Evolutionary conservation across 1,140 invertebrate species (phyloP), one percentile per base, ranked within the genome.

Genomic region (Drosophila gunungcola): DNA sequence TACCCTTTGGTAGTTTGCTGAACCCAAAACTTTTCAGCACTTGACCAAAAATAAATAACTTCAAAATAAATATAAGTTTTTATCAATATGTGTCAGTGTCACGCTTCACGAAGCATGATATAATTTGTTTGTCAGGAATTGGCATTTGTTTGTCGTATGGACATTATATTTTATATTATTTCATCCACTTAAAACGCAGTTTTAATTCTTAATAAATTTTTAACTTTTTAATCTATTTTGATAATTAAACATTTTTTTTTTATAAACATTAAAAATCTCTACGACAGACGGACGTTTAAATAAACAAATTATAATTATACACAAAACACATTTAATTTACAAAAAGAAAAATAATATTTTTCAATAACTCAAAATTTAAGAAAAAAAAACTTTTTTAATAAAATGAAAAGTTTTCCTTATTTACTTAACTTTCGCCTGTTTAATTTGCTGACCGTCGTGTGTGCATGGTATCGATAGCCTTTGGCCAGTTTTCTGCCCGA

Each of bases 321-420:
- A 21, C 16, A 21, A 21, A 21, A 21, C 16, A 21, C 16, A 21
- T 21, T 21, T 21, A 21, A 21, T 1, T 21, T 21, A 38, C 9
- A 38, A 38, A 38, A 38, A 38, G 3, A 11, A 10, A 38, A 38
- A 38, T 38, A 11, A 38, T 69, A 21, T 58, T 65, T 74, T 62
- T 73, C 81, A 80, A 82, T 72, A 81, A 81, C 73, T 64, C 63
- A 62, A 45, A 73, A 43, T 48, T 46, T 48, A 32, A 21, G 27
- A 13, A 38, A 55, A 34, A 25, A 38, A 55, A 84, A 84, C 76
- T 85, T 84, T 85, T 80, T 42, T 67, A 64, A 85, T 85, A 65
- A 84, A 80, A 77, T 46, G 34, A 65, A 56, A 63, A 42, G 25
- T 63, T 65, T 73, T 65, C 29, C 12, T 41, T 58, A 46, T 48